Evolutionary conservation across 2,113 vertebrate species (phyloP), one percentile per base, ranked within the genome.

Genomic region (Lamprotornis superbus): DNA sequence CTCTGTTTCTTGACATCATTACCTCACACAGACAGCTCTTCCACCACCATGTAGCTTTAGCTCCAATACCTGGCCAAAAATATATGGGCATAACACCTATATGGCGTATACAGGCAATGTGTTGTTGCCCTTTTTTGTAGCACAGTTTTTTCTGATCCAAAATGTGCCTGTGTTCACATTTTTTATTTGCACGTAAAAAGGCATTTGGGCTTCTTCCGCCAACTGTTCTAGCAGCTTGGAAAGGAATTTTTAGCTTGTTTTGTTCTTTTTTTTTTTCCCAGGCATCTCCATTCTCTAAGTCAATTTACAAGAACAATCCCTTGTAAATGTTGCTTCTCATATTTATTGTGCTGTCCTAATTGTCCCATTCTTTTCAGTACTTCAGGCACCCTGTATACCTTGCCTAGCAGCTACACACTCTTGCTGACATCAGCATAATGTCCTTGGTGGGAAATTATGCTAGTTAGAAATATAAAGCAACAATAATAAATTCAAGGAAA

Each of bases 401-500:
- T 60, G 31, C 37, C 69, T 68, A 83, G 73, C 65, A 82, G 80
- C 46, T 53, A 80, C 50, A 59, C 63, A 39, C 46, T 88, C 50
- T 35, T 92, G 81, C 80, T 89, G 70, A 94, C 79, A 83, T 74
- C 60, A 79, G 89, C 91, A 82, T 53, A 75, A 94, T 52, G 8
- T 84, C 83, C 78, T 90, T 88, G 42, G 79, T 67, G 86, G 78
- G 76, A 95, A 96, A 90, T 44, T 3, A 42, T 74, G 47, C 18
- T 85, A 50, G 63, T 89, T 95, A 67, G 64, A 95, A 95, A 80
- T 75, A 93, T 25, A 96, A 92, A 16, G 63, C 86, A 95, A 92
- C 69, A 96, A 95, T 55, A 96, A 95, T 78, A 94, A 96, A 96
- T 83, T 71, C 53, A 93, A 93, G 57, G 56, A 22, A 67, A 83